These are phyloP conservation scores for Amphilophus citrinellus DNA, from an alignment of 2,113 vertebrate genomes.

Conservation along the genomic window DNA sequence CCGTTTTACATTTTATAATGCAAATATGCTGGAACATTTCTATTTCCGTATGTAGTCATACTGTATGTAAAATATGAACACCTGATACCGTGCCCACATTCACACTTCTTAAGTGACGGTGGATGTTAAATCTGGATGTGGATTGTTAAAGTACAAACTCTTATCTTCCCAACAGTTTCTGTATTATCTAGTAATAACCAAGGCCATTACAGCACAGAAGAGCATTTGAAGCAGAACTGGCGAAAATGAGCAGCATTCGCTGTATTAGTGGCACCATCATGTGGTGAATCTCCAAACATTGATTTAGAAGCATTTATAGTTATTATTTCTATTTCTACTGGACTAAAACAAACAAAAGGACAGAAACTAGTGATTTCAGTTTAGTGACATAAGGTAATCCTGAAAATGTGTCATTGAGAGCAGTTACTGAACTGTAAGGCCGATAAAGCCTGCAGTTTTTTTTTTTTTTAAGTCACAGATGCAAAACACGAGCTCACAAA, in stretches of 20 bases:
- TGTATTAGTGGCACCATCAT: conserved; percentile 52
- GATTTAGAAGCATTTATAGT: not conserved
- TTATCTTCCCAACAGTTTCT: not conserved
- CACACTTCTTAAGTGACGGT: no score
- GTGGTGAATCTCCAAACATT: conserved; percentile 26
- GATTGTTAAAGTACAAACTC: not conserved
- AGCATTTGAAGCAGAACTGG: not conserved
- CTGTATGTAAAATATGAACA: not conserved
- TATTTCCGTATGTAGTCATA: not conserved
- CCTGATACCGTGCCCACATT: not conserved
- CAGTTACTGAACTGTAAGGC: no score
- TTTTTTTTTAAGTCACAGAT: not conserved
- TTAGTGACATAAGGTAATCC: not conserved
- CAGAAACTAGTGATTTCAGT: not conserved
- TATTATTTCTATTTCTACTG: not conserved
- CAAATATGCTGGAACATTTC: not conserved
- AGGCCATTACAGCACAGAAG: not conserved
- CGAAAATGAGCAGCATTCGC: not conserved
- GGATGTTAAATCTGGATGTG: not conserved
- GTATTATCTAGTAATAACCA: not conserved
- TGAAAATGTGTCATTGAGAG: not conserved
- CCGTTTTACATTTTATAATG: not conserved
- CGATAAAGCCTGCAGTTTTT: not conserved
- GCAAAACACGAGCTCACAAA: not conserved
- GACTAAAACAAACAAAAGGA: not conserved